Evolutionary conservation across 2,113 vertebrate species (phyloP), one percentile per base, ranked within the genome.

Genomic region (Podocnemis expansa): DNA sequence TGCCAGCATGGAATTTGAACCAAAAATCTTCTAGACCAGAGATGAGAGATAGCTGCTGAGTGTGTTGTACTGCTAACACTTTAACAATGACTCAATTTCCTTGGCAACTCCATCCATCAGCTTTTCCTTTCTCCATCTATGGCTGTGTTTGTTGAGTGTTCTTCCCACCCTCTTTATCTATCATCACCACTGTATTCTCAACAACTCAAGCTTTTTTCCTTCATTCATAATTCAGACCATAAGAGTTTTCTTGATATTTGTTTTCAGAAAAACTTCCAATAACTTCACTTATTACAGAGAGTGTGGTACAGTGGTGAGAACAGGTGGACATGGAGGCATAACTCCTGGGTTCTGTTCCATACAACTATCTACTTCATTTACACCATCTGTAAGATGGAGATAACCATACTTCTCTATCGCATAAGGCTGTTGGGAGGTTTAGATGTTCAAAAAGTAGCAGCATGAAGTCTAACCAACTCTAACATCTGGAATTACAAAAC

Each of bases 101-200:
- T 67, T 10, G 49, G 1, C 38, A 70, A 78, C 47, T 76, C 56
- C 82, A 88, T 49, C 52, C 63, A 56, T 54, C 79, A 67, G 60
- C 55, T 25, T 43, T 55, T 16, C 29, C n/a, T 24, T 4, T 52
- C 84, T 55, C 11, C 63, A n/a, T 55, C 11, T 52, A n/a, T 10
- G 84, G 60, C 45, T 16, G 25, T 1, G 4, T 0, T 19, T 34
- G 51, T 22, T 2, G 25, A 81, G 52, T 0, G 0, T 24, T 52
- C 63, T 91, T 73, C 25, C 24, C 58, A 41, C 5, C 27, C 24
- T 73, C 43, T 85, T 51, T 34, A 73, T 47, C 55, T 78, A 31
- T 1, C 3, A 5, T 12, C 41, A 58, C n/a, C 56, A 75, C 13
- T 13, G 3, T 0, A 2, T 19, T 80, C 12, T 8, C 0, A 0